A percentile compares a stretch with the other conserved stretches of the same genome.
These are phyloP conservation scores for Diarsia brunnea DNA, from an alignment of 2,888 invertebrate genomes.

Conservation along the genomic window DNA sequence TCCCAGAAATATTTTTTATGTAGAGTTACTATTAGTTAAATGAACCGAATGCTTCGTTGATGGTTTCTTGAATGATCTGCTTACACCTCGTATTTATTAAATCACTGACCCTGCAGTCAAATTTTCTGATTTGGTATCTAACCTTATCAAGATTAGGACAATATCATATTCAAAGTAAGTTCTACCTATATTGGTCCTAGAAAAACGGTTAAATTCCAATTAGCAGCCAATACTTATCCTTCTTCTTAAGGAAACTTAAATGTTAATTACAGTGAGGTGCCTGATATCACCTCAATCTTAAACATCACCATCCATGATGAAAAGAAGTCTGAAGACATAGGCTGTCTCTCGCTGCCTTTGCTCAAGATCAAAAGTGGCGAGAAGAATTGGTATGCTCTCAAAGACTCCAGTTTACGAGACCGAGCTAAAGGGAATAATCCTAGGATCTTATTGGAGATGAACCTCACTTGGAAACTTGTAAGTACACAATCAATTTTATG, in stretches of 20 bases:
- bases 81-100: too few species aligned
- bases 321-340: constrained; percentile 98
- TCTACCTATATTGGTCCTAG: not conserved
- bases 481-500: constrained; percentile 70
- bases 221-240: too few species aligned
- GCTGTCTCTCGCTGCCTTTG: constrained; percentile 96
- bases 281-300: constrained; percentile 97
- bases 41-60: too few species aligned
- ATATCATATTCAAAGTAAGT: too few species aligned
- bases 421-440: constrained; percentile 97
- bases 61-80: too few species aligned
- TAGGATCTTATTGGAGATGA: constrained; percentile 96
- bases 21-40: too few species aligned
- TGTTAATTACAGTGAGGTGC: constrained; percentile 92
- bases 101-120: too few species aligned
- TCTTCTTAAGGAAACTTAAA: not conserved
- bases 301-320: constrained; percentile 98
- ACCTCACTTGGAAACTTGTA: constrained; percentile 96
- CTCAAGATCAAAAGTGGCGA: constrained; percentile 95
- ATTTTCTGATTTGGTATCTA: not conserved
- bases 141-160: not conserved
- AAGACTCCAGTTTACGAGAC: constrained; percentile 96
- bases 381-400: constrained; percentile 98
- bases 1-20: too few species aligned
- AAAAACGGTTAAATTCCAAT: not conserved